Evolutionary conservation across 2,113 vertebrate genomes (phyloP), one percentile per base, ranked within the genome.

Genomic region (Lycocorax pyrrhopterus): DNA sequence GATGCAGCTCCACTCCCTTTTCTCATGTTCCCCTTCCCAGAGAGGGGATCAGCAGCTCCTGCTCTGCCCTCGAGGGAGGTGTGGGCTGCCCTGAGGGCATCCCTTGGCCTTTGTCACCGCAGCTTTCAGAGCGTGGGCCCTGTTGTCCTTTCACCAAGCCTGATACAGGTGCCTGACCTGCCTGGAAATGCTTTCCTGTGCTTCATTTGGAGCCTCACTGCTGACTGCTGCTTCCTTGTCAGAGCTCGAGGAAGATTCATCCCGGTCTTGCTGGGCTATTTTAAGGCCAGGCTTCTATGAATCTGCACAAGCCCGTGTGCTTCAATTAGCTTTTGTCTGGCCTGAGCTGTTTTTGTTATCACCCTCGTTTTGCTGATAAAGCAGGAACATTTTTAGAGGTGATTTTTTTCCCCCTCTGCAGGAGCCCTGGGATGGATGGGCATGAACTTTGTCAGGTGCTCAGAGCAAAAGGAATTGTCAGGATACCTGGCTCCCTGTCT

Each of bases 241-340:
- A 68, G 64, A 43, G 39, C 93, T 94, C 30, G 13, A 93, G 81
- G 93, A 93, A 89, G 93, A 84, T 94, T 89, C 88, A 78, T 90
- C 90, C 52, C 4, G 2, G 49, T 22, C 76, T 77, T 63, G 56
- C 79, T 52, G 73, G 60, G 69, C 92, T 94, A 68, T 96, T 96
- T 96, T 96, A 88, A 88, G 88, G 73, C 84, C 74, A 69, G 30
- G 78, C 33, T 94, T 91, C 90, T 39, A 49, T 72, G 73, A 20
- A 63, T 75, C 88, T 79, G 26, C 30, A 37, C 2, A 5, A 96
- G 80, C 80, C 60, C 69, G 1, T 87, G 56, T 87, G 93, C 90
- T 95, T 90, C 94, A 89, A 82, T 95, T 87, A 84, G 37, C 83
- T 91, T 96, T 96, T 91, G 90, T 96, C 67, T 94, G 95, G 78